Evolutionary conservation across 2,797 vertebrate species (phyloP).

Genomic region (Cyprinella venusta): DNA sequence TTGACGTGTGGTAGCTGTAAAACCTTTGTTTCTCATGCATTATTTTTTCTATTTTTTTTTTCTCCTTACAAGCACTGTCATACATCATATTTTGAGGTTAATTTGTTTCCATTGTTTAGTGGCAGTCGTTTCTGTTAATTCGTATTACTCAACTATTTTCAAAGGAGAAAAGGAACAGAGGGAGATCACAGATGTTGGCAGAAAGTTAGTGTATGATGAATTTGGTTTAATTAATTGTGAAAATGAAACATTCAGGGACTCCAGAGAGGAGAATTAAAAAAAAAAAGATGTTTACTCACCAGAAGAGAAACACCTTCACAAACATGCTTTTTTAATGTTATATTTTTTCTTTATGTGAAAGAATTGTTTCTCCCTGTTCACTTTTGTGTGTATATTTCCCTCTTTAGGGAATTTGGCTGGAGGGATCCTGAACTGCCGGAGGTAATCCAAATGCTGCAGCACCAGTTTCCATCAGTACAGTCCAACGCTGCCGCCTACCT

Average conservation of each 20-base stretch:
- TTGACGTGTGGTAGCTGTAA: background rate
- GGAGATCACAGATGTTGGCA: conserved; percentile 10
- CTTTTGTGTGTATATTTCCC: conserved; percentile 52
- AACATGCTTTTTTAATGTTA: conserved; percentile 1
- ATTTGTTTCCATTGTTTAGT: conserved; percentile 47
- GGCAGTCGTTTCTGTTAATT: conserved; percentile 27
- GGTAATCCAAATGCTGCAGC: conserved; percentile 99
- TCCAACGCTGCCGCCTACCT: conserved; percentile 98
- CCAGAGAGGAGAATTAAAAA: conserved; percentile 26
- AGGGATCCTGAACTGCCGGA: conserved; percentile 98
- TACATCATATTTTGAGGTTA: conserved; percentile 44
- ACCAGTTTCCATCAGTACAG: conserved; percentile 98
- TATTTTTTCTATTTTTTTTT: conserved; percentile 36
- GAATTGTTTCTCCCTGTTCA: conserved; percentile 26
- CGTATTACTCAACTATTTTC: conserved; percentile 17
- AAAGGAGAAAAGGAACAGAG: conserved; percentile 10
- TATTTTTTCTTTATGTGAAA: conserved; percentile 25
- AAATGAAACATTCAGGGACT: conserved; percentile 23
- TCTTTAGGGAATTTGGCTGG: conserved; percentile 96
- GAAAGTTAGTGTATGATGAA: background rate
- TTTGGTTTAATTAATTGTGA: conserved; percentile 17
- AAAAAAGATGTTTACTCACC: background rate
- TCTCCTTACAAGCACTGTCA: conserved; percentile 31
- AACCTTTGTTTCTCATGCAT: conserved; percentile 35
- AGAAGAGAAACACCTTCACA: background rate